A percentile compares a stretch with the other conserved stretches of the same genome.
These are phyloP conservation scores for silkworm (Bombyx mori) DNA, from an alignment of 1,140 invertebrate species.

Conservation along the genomic window ASM3026992v2 NC_085114.1:14619501-14620000, in stretches of 20 bases:
- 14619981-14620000: no score
- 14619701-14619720: no score
- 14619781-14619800: constrained; percentile 93
- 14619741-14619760: constrained; percentile 93
- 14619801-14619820: constrained; percentile 97
- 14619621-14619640: constrained; percentile 76
- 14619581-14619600: constrained; percentile 91
- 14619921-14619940: no score
- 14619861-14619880: constrained; percentile 88
- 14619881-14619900: constrained; percentile 72
- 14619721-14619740: constrained; percentile 80
- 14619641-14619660: constrained; percentile 15
- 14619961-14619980: no score
- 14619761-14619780: constrained; percentile 95
- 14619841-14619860: constrained; percentile 79
- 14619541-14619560: constrained; percentile 97
- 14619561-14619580: constrained; percentile 93
- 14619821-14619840: constrained; percentile 89
- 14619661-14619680: no score
- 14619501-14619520: constrained; percentile 91
- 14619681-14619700: no score
- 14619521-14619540: constrained; percentile 95
- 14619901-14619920: no score
- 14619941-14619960: no score
- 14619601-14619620: constrained; percentile 97